These are phyloP conservation scores for Poecilus cupreus DNA, from an alignment of 2,888 invertebrate species.

Conservation along the genomic window DNA sequence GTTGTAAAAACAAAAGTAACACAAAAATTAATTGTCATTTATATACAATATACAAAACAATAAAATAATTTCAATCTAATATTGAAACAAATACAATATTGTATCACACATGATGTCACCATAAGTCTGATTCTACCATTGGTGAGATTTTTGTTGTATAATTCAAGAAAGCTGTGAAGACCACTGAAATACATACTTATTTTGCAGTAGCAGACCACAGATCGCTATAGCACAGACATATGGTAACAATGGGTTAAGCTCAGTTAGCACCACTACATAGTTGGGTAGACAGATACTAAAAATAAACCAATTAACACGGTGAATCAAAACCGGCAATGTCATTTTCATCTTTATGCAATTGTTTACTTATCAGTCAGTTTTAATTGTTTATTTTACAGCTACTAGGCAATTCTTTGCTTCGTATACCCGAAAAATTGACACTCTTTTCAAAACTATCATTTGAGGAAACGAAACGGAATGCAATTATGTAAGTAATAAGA, in stretches of 20 bases:
- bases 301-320: slow-evolving; percentile 20
- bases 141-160: slow-evolving; percentile 4
- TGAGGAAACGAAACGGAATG: neutral
- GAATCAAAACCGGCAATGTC: slow-evolving; percentile 3
- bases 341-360: neutral
- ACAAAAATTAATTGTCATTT: neutral
- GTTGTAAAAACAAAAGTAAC: neutral
- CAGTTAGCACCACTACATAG: slow-evolving; percentile 52
- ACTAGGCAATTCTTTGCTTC: neutral
- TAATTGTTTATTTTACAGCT: too few relatives aligned
- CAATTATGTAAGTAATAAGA: too few relatives aligned
- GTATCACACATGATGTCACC: slow-evolving; percentile 52
- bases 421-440: neutral
- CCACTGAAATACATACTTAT: slow-evolving; percentile 2
- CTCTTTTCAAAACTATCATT: neutral
- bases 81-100: slow-evolving; percentile 23
- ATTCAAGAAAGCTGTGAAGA: slow-evolving; percentile 13
- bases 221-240: slow-evolving; percentile 51
- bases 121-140: slow-evolving; percentile 42
- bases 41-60: slow-evolving; percentile 2
- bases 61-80: neutral
- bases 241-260: slow-evolving; percentile 52
- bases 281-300: slow-evolving; percentile 36
- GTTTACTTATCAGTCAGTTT: too few relatives aligned
- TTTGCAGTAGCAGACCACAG: slow-evolving; percentile 39